These are phyloP conservation scores for Spinus pinus DNA, from an alignment of 2,797 vertebrate genomes.

Conservation along the genomic window DNA sequence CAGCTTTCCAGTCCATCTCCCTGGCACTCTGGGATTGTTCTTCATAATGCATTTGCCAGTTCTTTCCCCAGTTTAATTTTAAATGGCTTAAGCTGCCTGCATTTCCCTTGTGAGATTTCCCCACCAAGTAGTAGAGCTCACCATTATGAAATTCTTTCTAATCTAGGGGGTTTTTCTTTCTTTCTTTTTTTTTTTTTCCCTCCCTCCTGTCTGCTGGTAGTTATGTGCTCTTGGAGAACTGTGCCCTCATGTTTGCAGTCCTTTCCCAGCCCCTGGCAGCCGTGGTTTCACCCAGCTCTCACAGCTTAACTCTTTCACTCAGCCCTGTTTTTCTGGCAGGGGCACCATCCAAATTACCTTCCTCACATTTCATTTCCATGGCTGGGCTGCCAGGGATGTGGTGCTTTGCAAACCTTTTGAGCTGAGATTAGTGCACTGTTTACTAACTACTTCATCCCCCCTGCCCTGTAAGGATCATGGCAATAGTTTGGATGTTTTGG, in stretches of 20 bases:
- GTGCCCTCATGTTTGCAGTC: neutral
- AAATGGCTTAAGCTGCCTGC: constrained; percentile 56
- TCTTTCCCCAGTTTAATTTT: constrained; percentile 57
- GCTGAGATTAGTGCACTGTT: neutral
- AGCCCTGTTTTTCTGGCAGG: neutral
- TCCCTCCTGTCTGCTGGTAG: neutral
- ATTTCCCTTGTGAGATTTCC: constrained; percentile 26
- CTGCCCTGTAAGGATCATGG: fast-evolving
- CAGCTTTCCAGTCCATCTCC: constrained; percentile 66
- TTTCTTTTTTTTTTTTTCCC: no score
- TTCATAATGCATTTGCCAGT: constrained; percentile 48
- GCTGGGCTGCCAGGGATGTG: neutral
- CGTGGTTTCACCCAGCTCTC: neutral
- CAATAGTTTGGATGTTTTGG: neutral
- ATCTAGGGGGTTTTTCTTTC: neutral
- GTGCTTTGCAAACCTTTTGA: constrained; percentile 9
- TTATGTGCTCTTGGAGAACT: neutral
- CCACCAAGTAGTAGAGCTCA: neutral
- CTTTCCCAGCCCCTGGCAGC: neutral
- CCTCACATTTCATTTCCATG: neutral
- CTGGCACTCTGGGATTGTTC: constrained; percentile 29
- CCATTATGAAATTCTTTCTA: constrained; percentile 21
- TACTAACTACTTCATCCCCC: neutral
- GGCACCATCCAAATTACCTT: neutral
- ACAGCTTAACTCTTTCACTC: neutral